These are phyloP conservation scores for Pantherophis vulpinus DNA, from an alignment of 2,797 vertebrate genomes.

Conservation along the genomic window DNA sequence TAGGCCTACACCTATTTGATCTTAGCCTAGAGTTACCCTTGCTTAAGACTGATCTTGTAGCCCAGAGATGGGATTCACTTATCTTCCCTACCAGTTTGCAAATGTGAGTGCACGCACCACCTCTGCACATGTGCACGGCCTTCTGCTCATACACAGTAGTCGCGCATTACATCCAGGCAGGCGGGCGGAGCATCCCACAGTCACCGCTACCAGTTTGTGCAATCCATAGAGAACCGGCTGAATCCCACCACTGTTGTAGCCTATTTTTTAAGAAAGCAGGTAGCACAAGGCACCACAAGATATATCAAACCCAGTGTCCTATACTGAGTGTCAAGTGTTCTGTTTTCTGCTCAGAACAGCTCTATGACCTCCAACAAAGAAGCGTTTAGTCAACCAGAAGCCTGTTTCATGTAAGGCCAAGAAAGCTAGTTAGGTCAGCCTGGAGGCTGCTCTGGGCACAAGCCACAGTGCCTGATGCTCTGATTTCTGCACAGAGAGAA, in stretches of 20 bases:
- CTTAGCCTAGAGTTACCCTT: not conserved
- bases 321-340: not conserved
- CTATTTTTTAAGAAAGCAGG: too few species aligned
- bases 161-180: too few species aligned
- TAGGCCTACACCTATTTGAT: not conserved
- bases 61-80: too few species aligned
- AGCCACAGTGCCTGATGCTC: not conserved
- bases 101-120: too few species aligned
- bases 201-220: too few species aligned
- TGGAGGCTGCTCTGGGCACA: not conserved
- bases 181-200: too few species aligned
- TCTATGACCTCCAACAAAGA: not conserved
- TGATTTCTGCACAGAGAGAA: not conserved
- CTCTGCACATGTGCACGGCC: fast-evolving
- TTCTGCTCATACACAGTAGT: too few species aligned
- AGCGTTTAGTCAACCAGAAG: not conserved
- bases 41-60: not conserved
- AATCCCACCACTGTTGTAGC: too few species aligned
- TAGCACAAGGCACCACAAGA: not conserved
- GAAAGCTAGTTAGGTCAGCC: not conserved
- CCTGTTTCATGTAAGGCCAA: not conserved
- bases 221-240: too few species aligned
- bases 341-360: not conserved
- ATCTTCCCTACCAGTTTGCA: too few species aligned
- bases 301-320: not conserved